Evolutionary conservation across 2,888 invertebrate species (phyloP).

Genomic region (Drosophila prostipennis): DNA sequence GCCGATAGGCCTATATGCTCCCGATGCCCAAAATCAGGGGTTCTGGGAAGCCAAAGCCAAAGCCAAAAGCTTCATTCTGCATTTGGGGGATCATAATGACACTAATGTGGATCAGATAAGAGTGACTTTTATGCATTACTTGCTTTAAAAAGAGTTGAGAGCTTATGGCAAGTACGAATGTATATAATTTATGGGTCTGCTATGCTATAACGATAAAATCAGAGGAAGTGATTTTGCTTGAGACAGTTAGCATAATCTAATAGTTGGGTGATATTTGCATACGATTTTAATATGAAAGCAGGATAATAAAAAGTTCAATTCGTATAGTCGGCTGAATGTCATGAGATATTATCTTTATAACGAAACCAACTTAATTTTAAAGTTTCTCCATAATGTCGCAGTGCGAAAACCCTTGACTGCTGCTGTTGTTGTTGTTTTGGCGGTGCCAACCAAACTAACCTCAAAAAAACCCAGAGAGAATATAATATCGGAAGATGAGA

Average conservation of each 20-base stretch:
- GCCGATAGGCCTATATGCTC: slow-evolving; percentile 25
- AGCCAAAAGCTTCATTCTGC: slow-evolving; percentile 1
- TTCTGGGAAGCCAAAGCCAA: neutral
- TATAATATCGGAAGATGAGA: slow-evolving; percentile 14
- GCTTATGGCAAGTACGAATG: too few relatives aligned
- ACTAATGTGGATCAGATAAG: slow-evolving; percentile 37
- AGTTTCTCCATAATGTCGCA: slow-evolving; percentile 5
- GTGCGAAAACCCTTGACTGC: slow-evolving; percentile 1
- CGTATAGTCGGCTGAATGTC: too few relatives aligned
- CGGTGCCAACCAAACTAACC: slow-evolving; percentile 2
- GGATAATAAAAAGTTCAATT: too few relatives aligned
- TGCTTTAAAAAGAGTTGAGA: neutral
- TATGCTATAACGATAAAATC: neutral
- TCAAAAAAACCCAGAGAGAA: neutral
- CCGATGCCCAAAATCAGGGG: slow-evolving; percentile 28
- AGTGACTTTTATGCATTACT: neutral
- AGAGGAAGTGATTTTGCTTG: too few relatives aligned
- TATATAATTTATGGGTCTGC: neutral
- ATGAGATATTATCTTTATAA: too few relatives aligned
- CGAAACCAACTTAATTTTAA: neutral
- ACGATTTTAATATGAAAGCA: too few relatives aligned
- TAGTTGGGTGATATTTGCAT: too few relatives aligned
- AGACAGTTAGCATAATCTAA: too few relatives aligned
- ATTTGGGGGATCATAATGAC: slow-evolving; percentile 27
- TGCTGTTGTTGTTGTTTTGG: slow-evolving; percentile 1